Conservation (phyloP, 1,140 invertebrate species). For the Diploscapter pachys region DNA sequence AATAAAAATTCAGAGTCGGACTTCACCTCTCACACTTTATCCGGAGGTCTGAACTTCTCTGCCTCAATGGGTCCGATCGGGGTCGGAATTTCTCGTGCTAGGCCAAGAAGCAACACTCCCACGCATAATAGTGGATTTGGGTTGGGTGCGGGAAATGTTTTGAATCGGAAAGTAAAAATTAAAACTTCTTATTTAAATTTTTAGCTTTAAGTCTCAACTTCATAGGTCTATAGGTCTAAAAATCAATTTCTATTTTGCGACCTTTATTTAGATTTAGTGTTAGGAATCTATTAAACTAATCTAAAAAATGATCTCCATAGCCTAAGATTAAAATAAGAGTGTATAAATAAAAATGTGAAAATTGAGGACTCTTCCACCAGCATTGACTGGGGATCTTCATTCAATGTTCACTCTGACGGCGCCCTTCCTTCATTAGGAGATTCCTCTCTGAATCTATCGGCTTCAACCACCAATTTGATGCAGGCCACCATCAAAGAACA, state of each 20-base stretch:
- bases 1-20: too few species aligned
- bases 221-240: too few species aligned
- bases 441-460: conserved; percentile 34
- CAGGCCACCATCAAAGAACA: conserved; percentile 47
- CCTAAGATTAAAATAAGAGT: too few species aligned
- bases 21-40: too few species aligned
- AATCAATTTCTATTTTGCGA: too few species aligned
- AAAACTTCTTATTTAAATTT: too few species aligned
- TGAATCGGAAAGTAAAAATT: too few species aligned
- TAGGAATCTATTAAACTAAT: too few species aligned
- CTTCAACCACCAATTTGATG: conserved; percentile 36
- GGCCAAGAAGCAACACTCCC: conserved; percentile 47
- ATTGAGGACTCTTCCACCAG: neutral
- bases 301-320: too few species aligned
- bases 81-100: conserved; percentile 43
- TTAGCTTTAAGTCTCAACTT: too few species aligned
- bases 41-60: conserved; percentile 20
- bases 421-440: conserved; percentile 27
- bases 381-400: conserved; percentile 15
- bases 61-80: conserved; percentile 42
- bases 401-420: conserved; percentile 23
- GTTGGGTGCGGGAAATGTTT: neutral
- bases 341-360: too few species aligned
- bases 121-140: conserved; percentile 34
- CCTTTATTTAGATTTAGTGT: too few species aligned